Base-by-base conservation (phyloP, 2,888 invertebrate species). In the Coenonympha arcania region DNA sequence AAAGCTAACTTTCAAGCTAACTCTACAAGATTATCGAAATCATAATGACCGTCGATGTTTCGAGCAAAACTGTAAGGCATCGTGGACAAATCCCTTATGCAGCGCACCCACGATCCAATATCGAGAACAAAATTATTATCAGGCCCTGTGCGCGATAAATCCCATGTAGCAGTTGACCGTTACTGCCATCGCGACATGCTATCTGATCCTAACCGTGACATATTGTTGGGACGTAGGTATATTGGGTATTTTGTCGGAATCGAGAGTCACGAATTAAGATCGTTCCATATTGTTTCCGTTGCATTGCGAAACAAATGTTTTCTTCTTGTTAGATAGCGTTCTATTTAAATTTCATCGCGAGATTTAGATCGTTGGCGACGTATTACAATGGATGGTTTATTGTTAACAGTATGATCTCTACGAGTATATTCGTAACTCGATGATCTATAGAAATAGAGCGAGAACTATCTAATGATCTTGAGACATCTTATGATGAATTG, bases 41-140 rank as follows among this genome's bases (percentile, higher is more conserved):
- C 39, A 13, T 24, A 22, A 22, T 20, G 22, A 11, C 13, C 37
- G 13, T 13, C 22, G 8, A 20, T 22, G 22, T 22, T 15, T n/a
- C n/a, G n/a, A n/a, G n/a, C n/a, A 3, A 37, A 39, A 15, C 36
- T 39, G 11, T 8, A 13, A 39, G 39, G n/a, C 39, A 24, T 13
- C 42, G 33, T 56, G 66, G 59, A 61, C 57, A 52, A 59, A 54
- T 53, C 48, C 55, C 64, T 59, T 55, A 58, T 50, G 54, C 52
- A 49, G 52, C 53, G 70, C 68, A 68, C 76, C 73, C 78, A 79
- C 78, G 78, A 69, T 72, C 73, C 59, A 68, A 66, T 70, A 75
- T 72, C 68, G 61, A 63, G 69, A 73, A 76, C 74, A 76, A 78
- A 45, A 19, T 45, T 77, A 79, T 76, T 62, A 63, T 62, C 63